Conservation (phyloP, 2,797 vertebrate species). For the Apogon talboti region DNA sequence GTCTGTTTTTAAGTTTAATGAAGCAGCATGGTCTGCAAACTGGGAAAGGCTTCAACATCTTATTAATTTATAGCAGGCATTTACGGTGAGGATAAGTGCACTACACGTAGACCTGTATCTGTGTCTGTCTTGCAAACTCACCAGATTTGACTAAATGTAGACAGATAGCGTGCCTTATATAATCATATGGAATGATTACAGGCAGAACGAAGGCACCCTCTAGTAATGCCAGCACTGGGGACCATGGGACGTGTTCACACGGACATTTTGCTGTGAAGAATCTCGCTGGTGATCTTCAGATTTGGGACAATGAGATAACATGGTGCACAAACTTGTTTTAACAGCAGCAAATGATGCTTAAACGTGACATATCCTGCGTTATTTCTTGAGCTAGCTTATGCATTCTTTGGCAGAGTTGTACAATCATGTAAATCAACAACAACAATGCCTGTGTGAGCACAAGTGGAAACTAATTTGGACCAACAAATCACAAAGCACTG, state of each 20-base stretch:
- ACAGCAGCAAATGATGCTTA: constrained; percentile 41
- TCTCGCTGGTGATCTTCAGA: constrained; percentile 72
- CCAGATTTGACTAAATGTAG: constrained; percentile 36
- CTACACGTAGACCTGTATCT: constrained; percentile 55
- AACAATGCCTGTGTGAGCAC: constrained; percentile 66
- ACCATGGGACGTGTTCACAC: constrained; percentile 42
- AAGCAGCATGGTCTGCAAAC: constrained; percentile 53
- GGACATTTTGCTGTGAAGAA: constrained; percentile 57
- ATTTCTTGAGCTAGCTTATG: constrained; percentile 41
- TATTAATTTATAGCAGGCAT: constrained; percentile 65
- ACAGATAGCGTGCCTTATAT: constrained; percentile 27
- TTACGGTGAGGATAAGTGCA: constrained; percentile 76
- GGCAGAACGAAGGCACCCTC: constrained; percentile 70
- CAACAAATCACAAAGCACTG: constrained; percentile 9
- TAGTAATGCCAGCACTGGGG: constrained; percentile 48
- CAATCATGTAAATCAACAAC: constrained; percentile 64
- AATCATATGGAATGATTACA: constrained; percentile 25
- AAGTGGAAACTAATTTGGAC: constrained; percentile 8
- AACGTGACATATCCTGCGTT: constrained; percentile 28
- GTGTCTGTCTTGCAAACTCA: constrained; percentile 57
- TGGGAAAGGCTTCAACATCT: constrained; percentile 32
- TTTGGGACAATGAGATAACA: constrained; percentile 22
- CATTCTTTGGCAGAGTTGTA: constrained; percentile 78
- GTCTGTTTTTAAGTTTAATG: constrained; percentile 30
- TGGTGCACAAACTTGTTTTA: constrained; percentile 33